These are phyloP conservation scores for Salvator merianae DNA, from an alignment of 2,113 vertebrate species.

Conservation along the genomic window DNA sequence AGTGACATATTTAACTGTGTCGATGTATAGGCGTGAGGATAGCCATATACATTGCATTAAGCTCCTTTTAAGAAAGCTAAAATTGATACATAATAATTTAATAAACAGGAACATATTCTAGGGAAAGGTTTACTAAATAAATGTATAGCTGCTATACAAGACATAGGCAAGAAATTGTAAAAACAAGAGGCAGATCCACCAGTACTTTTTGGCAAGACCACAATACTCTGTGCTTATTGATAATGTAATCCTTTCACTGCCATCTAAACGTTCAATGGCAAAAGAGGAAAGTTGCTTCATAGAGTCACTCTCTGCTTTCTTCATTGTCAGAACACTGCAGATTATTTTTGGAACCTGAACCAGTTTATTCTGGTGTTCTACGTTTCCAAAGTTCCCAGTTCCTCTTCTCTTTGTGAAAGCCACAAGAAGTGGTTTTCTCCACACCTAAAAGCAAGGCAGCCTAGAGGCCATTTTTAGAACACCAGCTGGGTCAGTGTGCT, in stretches of 20 bases:
- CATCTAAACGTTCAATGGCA: not conserved
- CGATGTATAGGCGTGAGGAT: no score
- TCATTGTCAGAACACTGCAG: not conserved
- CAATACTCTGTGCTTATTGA: not conserved
- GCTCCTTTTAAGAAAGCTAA: no score
- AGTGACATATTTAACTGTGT: no score
- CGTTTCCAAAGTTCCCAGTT: conserved; percentile 18
- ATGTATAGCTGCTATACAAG: not conserved
- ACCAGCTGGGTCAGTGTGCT: not conserved
- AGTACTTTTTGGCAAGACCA: not conserved
- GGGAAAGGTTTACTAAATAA: not conserved
- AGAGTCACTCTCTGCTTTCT: not conserved
- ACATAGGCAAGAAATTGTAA: not conserved
- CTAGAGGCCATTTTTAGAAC: not conserved
- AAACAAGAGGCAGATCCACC: not conserved
- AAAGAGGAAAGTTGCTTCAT: not conserved
- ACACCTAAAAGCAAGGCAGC: rapidly evolving
- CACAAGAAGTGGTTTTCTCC: conserved; percentile 20
- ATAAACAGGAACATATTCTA: no score
- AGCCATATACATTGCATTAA: no score
- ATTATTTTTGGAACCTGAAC: not conserved
- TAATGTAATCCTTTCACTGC: not conserved
- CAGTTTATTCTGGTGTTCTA: conserved; percentile 24
- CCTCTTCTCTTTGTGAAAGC: conserved; percentile 25
- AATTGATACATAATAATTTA: no score